Base-by-base conservation (phyloP, 2,113 vertebrate genomes). In the Phylloscopus trochilus region DNA sequence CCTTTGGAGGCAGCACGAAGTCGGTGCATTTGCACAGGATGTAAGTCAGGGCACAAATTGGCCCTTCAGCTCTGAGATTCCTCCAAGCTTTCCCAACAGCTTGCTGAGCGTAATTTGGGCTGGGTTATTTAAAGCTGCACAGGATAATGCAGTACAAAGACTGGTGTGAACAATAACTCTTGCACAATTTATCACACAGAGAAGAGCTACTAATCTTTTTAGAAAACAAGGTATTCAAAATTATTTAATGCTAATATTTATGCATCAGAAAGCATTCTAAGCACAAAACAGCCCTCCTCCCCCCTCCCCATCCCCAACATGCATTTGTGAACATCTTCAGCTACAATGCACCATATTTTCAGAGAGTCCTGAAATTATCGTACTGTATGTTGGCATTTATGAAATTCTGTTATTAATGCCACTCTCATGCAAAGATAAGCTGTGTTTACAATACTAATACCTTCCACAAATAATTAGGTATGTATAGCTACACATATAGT, bases 201-300 rank as follows among this genome's bases (percentile, higher is more conserved):
- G 97, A 98, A 97, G 97, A 97, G 95, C 97, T 95, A 98, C 98
- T 98, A 98, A 98, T 98, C 98, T 98, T 98, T 97, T 97, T 92
- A 93, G 97, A 97, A 97, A 98, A 97, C 97, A 98, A 97, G 97
- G 97, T 97, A 98, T 98, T 98, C 97, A 97, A 94, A 96, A 97
- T 98, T 98, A 98, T 98, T 98, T 98, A 98, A 98, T 95, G 97
- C 98, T 97, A 96, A 97, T 98, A 98, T 97, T 98, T 98, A 98
- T 97, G 98, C 97, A 96, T 94, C 96, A 83, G 97, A 97, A 97
- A 97, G 96, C 97, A 95, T 90, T 64, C 96, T 93, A 96, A 96
- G 95, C 95, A 93, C 88, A 93, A 94, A 96, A 63, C 91, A 84
- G 51, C 90, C 79, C 83, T 87, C 69, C 53, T n/a, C 69, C 74